Percentiles rank a stretch among this genome's conserved stretches.
phyloP scores from a whole-genome alignment of 92 coral and sea anemone species.

The Palythoa caribaeorum region DNA sequence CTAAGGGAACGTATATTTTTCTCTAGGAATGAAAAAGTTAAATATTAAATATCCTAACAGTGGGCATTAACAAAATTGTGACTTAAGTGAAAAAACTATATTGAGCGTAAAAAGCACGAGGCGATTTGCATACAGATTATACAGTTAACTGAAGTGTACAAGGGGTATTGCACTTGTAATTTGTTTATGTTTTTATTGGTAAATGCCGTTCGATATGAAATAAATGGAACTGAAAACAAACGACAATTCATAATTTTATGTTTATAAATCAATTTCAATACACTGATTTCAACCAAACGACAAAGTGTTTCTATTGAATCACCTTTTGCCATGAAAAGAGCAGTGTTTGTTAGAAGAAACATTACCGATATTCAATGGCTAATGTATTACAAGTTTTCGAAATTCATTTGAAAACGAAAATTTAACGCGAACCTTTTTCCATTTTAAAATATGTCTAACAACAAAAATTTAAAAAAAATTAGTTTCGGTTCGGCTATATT shows the following conservation, averaged over 20 bases:
- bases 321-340: neutral
- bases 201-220: neutral
- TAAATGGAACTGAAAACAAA: constrained; percentile 2
- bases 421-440: neutral
- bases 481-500: neutral
- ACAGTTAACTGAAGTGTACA: neutral
- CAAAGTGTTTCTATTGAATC: neutral
- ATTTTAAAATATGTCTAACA: neutral
- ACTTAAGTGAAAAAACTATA: neutral
- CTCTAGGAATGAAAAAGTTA: constrained; percentile 29
- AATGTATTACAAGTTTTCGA: neutral
- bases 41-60: neutral
- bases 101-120: neutral
- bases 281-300: neutral
- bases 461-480: neutral
- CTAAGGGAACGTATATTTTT: constrained; percentile 25
- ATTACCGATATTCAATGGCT: neutral
- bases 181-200: constrained; percentile 8
- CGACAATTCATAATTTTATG: neutral
- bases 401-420: neutral
- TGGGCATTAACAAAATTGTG: constrained; percentile 4
- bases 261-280: constrained; percentile 1
- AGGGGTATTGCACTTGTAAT: neutral
- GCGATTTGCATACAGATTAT: constrained; percentile 27
- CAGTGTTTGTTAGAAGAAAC: neutral